phyloP scores from a whole-genome alignment of 1,140 invertebrate genomes.

The Vollenhovia emeryi region DNA sequence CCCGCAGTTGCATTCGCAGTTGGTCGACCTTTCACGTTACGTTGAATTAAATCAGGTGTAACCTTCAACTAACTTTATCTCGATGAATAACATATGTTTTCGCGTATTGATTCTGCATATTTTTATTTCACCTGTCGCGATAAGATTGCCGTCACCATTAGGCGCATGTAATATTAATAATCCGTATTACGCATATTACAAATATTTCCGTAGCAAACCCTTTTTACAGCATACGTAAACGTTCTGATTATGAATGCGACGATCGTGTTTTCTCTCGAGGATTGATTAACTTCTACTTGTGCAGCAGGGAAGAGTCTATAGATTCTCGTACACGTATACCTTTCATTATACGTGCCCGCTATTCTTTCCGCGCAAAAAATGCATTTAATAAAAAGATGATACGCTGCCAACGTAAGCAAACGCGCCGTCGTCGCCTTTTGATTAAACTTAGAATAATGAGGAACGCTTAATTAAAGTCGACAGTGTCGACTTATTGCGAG shows the following conservation, averaged over 20 bases:
- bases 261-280: not conserved
- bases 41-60: constrained; percentile 39
- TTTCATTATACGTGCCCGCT: not conserved
- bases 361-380: constrained; percentile 26
- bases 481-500: not conserved
- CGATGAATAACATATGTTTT: not conserved
- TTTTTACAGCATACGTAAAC: not conserved
- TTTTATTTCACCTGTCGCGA: not conserved
- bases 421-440: not conserved
- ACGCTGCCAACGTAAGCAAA: not conserved
- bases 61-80: constrained; percentile 34
- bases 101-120: not conserved
- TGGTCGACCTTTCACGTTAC: constrained; percentile 19
- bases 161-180: not conserved
- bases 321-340: not conserved
- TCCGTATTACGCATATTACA: not conserved
- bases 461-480: not conserved
- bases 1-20: not conserved
- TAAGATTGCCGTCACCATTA: not conserved
- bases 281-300: constrained; percentile 10
- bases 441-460: not conserved
- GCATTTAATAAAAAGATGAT: constrained; percentile 11
- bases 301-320: constrained; percentile 12
- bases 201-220: not conserved
- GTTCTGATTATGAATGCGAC: not conserved